Base-by-base conservation (phyloP, 2,888 invertebrate species). In the Sinohyriopsis cumingii region DNA sequence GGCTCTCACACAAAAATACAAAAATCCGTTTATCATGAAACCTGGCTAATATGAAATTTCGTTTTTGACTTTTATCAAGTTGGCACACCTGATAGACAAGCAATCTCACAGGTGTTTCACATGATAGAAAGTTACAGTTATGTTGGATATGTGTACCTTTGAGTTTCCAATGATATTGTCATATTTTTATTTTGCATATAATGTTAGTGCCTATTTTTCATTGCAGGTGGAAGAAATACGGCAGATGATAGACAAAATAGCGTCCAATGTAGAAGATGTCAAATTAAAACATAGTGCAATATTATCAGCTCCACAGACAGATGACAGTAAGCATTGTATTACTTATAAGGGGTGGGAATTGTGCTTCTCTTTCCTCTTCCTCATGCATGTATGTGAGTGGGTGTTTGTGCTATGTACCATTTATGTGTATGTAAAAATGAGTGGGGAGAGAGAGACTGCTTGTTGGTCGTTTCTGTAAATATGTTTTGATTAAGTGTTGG, bases 261-360 rank as follows among this genome's bases (percentile, higher is more conserved):
- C 98, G 91, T 95, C 95, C 89, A 99, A 98, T 93, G 99, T 99
- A 83, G 99, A 99, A 90, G 98, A 99, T 91, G 99, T 99, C 77
- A 99, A 99, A 94, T 98, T 98, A 93, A 98, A 98, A 93, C 99
- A 99, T 92, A 98, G 98, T 92, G 96, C 97, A 92, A 99, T 99
- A 90, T 93, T 99, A 89, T 98, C 98, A 89, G 98, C 98, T 86
- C 98, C 98, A 85, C 97, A 97, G 91, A 97, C 97, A 91, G 98
- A 99, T 93, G 98, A 98, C 93, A 98, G 97, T 97, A 92, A 95
- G 96, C 93, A 55, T n/a, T 45, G 24, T 20, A n/a, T 61, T 1
- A 24, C 24, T 45, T 45, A 12, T n/a, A 55, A 57, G 45, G 45
- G 45, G 45, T 12, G 45, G 45, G 15, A 45, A 45, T 12, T 45